Evolutionary conservation across 2,888 invertebrate species (phyloP), one percentile per base, ranked within the genome.

Genomic region (Nesidiocoris tenuis): DNA sequence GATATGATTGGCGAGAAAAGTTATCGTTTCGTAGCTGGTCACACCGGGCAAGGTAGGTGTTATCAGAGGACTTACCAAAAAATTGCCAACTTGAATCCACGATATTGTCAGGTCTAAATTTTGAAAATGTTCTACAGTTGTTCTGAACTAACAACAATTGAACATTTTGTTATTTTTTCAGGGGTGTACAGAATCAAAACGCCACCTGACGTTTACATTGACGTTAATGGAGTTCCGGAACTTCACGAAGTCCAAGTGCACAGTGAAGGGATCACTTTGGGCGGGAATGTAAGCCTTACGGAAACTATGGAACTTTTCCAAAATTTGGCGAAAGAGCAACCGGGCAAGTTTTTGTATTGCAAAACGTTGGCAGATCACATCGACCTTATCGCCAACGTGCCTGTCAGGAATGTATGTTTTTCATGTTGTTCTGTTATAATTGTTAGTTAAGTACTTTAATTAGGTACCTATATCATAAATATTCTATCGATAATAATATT

Each of bases 11-110:
- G 76, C n/a, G 78, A 78, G 25, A 72, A 77, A 54, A 72, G 84
- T 12, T 91, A 89, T 80, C 85, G 87, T 79, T 82, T 93, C 0
- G 87, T 92, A 1, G 90, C 89, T 21, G 93, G 93, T 23, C 92
- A 92, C 81, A 92, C 92, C 1, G 91, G 90, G 2, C 88, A 87
- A 83, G 93, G 93, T 90, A 83, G n/a, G n/a, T n/a, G n/a, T n/a
- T n/a, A n/a, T n/a, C n/a, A n/a, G 12, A 54, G 54, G 54, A n/a
- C n/a, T n/a, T n/a, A n/a, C n/a, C n/a, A n/a, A n/a, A n/a, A n/a
- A n/a, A n/a, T n/a, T n/a, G n/a, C n/a, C n/a, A n/a, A n/a, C n/a
- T n/a, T n/a, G n/a, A n/a, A n/a, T n/a, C n/a, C n/a, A n/a, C n/a
- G n/a, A n/a, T n/a, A n/a, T n/a, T n/a, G n/a, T n/a, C n/a, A n/a